Conservation (phyloP, 1,140 invertebrate genomes). For the Eueides isabella region DNA sequence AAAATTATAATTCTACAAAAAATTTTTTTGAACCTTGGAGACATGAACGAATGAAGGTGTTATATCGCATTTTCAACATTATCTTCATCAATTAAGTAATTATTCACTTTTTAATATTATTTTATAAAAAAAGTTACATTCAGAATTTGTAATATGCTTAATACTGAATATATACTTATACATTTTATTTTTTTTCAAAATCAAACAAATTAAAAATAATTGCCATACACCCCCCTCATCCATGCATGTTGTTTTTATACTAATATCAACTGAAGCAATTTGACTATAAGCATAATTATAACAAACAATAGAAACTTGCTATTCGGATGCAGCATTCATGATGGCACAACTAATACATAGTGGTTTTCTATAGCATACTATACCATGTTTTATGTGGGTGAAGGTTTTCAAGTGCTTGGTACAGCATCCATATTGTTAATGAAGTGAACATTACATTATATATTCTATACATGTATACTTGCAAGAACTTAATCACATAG, state of each 20-base stretch:
- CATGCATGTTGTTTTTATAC: not conserved
- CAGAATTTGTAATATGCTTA: no score
- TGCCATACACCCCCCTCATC: not conserved
- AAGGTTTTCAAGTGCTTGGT: slow-evolving; percentile 11
- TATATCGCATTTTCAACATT: no score
- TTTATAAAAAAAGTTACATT: no score
- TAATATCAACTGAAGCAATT: slow-evolving; percentile 70
- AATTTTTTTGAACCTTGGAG: slow-evolving; percentile 47
- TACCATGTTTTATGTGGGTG: slow-evolving; percentile 18
- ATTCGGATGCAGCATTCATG: slow-evolving; percentile 39
- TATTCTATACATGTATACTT: not conserved
- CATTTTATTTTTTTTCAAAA: no score
- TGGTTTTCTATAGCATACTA: slow-evolving; percentile 8
- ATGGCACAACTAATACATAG: not conserved
- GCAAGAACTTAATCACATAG: no score
- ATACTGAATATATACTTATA: no score
- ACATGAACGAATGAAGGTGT: slow-evolving; percentile 39
- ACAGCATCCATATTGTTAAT: slow-evolving; percentile 10
- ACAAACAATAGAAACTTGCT: slow-evolving; percentile 63
- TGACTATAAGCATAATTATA: slow-evolving; percentile 69
- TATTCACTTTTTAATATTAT: no score
- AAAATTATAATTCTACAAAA: slow-evolving; percentile 38
- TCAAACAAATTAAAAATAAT: no score
- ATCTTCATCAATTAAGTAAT: no score
- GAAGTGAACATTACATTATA: slow-evolving; percentile 18